Conservation (phyloP, 2,113 vertebrate species). For the Melanerpes aurifrons region DNA sequence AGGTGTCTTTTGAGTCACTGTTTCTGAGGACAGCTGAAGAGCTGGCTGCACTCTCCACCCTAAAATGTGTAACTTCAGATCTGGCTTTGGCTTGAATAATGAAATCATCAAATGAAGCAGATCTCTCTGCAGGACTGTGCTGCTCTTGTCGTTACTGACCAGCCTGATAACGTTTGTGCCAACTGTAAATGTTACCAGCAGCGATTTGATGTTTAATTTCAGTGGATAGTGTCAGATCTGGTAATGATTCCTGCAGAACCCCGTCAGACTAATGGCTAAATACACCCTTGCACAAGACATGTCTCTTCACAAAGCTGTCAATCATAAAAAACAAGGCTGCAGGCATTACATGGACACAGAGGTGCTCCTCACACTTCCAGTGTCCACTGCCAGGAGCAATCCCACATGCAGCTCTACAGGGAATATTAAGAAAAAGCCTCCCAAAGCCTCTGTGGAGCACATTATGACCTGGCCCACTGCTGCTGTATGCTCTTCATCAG, state of each 20-base stretch:
- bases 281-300: neutral
- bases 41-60: neutral
- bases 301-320: slow-evolving; percentile 13
- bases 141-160: neutral
- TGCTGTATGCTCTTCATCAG: neutral
- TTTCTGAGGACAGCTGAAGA: neutral
- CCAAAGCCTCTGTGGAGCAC: neutral
- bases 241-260: slow-evolving; percentile 27
- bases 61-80: neutral
- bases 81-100: neutral
- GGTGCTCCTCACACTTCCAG: neutral
- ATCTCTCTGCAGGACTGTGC: neutral
- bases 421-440: neutral
- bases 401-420: neutral
- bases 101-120: neutral
- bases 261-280: slow-evolving; percentile 4
- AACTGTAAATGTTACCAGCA: slow-evolving; percentile 17
- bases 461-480: neutral
- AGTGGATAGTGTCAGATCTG: slow-evolving; percentile 7
- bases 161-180: slow-evolving; percentile 4
- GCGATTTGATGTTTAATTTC: slow-evolving; percentile 24
- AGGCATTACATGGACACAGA: neutral
- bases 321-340: neutral
- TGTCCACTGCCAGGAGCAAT: neutral
- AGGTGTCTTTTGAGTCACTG: neutral